These are phyloP conservation scores for Seriola aureovittata DNA, from an alignment of 2,113 vertebrate genomes.

Conservation along the genomic window DNA sequence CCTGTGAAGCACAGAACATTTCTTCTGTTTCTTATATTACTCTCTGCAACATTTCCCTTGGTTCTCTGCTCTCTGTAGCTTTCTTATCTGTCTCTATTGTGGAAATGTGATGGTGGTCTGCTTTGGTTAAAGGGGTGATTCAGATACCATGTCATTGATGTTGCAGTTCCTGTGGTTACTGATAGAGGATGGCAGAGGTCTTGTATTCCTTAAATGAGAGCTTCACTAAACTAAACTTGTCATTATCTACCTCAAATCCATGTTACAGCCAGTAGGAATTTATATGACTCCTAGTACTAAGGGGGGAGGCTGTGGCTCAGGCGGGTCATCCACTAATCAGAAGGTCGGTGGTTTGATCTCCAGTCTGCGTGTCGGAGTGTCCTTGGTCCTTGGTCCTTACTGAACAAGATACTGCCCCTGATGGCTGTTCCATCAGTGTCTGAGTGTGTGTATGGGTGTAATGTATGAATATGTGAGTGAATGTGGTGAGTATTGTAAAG, in stretches of 20 bases:
- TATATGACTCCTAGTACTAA: no score
- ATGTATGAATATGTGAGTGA: no score
- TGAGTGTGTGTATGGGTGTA: no score
- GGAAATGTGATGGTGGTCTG: background rate
- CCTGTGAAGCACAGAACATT: background rate
- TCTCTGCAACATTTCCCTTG: background rate
- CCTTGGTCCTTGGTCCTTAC: no score
- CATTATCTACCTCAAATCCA: background rate
- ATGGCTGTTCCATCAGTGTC: no score
- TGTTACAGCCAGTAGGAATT: background rate
- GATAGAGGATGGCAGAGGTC: background rate
- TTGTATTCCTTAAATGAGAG: background rate
- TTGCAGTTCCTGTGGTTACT: background rate
- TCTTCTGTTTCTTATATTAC: background rate
- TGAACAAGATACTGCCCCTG: no score
- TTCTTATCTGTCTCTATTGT: background rate
- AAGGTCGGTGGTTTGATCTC: no score
- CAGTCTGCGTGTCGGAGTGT: no score
- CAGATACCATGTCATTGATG: background rate
- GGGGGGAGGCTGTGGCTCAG: no score
- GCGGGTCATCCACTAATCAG: no score
- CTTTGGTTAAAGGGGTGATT: background rate
- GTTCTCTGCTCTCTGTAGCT: background rate
- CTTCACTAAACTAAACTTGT: background rate
- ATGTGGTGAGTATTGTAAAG: no score